Evolutionary conservation across 2,113 vertebrate genomes (phyloP).

Genomic region (Prochilodus magdalenae): DNA sequence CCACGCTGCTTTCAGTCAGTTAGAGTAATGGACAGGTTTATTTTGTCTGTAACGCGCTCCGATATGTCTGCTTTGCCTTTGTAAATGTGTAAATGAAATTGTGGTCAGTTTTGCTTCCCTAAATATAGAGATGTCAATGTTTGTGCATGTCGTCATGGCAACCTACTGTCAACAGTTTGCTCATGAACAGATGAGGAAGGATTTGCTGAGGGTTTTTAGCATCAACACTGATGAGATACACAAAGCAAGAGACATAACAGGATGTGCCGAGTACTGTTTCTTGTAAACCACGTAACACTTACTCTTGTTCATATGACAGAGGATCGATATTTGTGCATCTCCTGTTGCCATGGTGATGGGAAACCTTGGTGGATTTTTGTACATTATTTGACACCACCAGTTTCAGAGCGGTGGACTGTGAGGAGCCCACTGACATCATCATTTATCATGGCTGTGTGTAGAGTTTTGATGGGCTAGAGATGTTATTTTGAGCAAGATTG

Average conservation of each 20-base stretch:
- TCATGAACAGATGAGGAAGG: neutral
- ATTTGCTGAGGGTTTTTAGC: constrained; percentile 19
- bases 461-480: neutral
- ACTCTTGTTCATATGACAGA: neutral
- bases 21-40: neutral
- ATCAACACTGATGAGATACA: constrained; percentile 6
- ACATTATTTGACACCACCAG: neutral
- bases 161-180: constrained; percentile 16
- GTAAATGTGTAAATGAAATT: neutral
- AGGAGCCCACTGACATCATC: neutral
- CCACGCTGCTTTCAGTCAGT: too few species aligned
- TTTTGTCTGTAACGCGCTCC: neutral
- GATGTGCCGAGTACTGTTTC: neutral
- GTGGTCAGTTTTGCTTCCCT: neutral
- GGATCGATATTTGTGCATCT: constrained; percentile 13
- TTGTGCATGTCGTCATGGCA: constrained; percentile 35
- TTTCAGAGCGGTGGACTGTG: neutral
- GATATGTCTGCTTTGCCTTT: neutral
- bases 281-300: neutral
- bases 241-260: neutral
- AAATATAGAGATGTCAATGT: constrained; percentile 9
- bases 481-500: neutral
- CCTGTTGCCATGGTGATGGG: constrained; percentile 23
- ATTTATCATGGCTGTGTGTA: neutral
- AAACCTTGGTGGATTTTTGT: neutral